Base-by-base conservation (phyloP, 2,797 vertebrate genomes). In the Lophura swinhoii region DNA sequence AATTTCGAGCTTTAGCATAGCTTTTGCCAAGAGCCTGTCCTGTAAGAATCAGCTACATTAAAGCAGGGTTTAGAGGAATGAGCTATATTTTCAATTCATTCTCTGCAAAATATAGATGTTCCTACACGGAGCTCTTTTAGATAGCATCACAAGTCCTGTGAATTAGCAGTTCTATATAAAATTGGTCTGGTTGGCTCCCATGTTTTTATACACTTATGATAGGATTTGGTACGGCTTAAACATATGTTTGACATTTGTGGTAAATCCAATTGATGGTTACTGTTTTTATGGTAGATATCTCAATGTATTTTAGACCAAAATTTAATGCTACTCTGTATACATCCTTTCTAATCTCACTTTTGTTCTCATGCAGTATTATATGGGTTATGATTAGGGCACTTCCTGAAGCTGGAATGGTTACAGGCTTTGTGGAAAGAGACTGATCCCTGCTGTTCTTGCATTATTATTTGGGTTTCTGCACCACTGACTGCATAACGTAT, bases 201-300 rank as follows among this genome's bases (percentile, higher is more conserved):
- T 51, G 74, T 76, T 93, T 84, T 90, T 68, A 23, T 46, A 17
- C 44, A 77, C 60, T 92, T 80, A 41, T 1, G 26, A 77, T 82
- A 87, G 91, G 71, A 92, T 88, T 94, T 82, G 83, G 71, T 91
- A 93, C 93, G 85, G 33, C 58, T 96, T 80, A 88, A 95, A 80
- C 89, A 90, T 60, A 14, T 82, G 87, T 91, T 95, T 83, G 83
- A 95, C 60, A 88, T 96, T 90, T 90, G 90, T 8, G 77, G 89
- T 72, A 44, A 82, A 87, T 82, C 44, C 92, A 93, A 94, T 87
- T 73, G 92, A 91, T 87, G 81, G 80, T 91, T 95, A 51, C 89
- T 91, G 62, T 59, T 87, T 86, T 94, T 91, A 94, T 69, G 71
- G 80, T 69, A 87, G 87, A 69, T 91, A 87, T 35, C 66, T 84